These are phyloP conservation scores for Pterostichus madidus DNA, from an alignment of 2,888 invertebrate genomes.

Conservation along the genomic window DNA sequence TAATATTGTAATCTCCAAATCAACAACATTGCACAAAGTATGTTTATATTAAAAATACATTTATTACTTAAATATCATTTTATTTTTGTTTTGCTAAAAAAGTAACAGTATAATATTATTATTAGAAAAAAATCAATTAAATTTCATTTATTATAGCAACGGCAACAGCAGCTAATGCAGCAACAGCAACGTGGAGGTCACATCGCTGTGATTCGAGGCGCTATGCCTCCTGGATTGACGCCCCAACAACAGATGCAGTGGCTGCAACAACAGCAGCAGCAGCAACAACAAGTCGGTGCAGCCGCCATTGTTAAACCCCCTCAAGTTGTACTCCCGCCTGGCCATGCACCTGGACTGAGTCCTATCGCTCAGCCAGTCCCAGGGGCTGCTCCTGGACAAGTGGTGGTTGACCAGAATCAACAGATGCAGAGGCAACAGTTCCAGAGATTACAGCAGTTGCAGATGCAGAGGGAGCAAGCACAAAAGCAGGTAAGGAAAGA, in stretches of 20 bases:
- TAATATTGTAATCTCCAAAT: too few species aligned
- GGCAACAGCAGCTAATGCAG: slow-evolving; percentile 78
- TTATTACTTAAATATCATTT: too few species aligned
- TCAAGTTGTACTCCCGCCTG: slow-evolving; percentile 51
- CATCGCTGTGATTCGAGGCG: slow-evolving; percentile 74
- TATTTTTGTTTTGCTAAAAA: too few species aligned
- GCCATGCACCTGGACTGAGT: slow-evolving; percentile 74
- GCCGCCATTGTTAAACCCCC: slow-evolving; percentile 5
- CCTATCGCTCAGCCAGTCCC: slow-evolving; percentile 72
- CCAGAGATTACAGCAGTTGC: slow-evolving; percentile 81
- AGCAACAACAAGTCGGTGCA: neutral
- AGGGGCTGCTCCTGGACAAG: slow-evolving; percentile 32
- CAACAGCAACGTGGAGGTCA: slow-evolving; percentile 74
- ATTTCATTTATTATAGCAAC: slow-evolving; percentile 73
- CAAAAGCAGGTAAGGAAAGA: slow-evolving; percentile 72
- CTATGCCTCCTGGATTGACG: slow-evolving; percentile 70
- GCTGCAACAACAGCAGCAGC: slow-evolving; percentile 72
- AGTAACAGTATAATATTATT: too few species aligned
- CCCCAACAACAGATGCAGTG: slow-evolving; percentile 77
- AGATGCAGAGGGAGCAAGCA: slow-evolving; percentile 80
- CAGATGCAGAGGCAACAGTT: slow-evolving; percentile 84
- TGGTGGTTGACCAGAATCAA: slow-evolving; percentile 76
- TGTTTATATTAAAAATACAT: too few species aligned
- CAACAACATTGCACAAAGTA: too few species aligned
- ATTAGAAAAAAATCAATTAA: neutral